Evolutionary conservation across 2,888 invertebrate genomes (phyloP), one percentile per base, ranked within the genome.

Genomic region (Synanthedon formicaeformis): DNA sequence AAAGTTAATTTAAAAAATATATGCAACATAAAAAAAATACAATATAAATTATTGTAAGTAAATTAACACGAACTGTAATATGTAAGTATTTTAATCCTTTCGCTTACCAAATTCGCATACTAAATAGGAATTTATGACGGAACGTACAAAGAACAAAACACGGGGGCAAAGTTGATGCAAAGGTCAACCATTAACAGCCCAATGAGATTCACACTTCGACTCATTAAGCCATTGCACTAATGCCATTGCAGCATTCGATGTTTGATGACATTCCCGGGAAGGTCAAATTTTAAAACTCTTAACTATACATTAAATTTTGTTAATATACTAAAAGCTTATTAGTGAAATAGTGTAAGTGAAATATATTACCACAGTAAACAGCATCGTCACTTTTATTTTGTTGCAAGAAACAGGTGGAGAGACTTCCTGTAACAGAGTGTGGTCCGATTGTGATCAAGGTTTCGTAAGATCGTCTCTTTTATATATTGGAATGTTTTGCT

Each of bases 381-480:
- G 71, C 84, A 85, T 84, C 63, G 73, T 78, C n/a, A 40, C 40
- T 12, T 18, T 49, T 13, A 34, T 50, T 45, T 40, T 34, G 48
- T 10, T 12, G 12, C 69, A 76, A 75, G 66, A 66, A 69, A 73
- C 80, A 71, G 74, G 71, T 76, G 74, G 23, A 34, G 34, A 34
- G 34, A 84, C 76, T 84, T 85, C 84, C 86, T 84, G 85, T 73
- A n/a, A 76, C 80, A 71, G 73, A 71, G 69, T 75, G 73, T 75
- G 67, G 74, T 77, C 73, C 74, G 84, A 85, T 77, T 86, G 85
- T 81, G 86, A 66, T 76, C 75, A 79, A 78, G 80, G 78, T 86
- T 81, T 82, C 76, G 83, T 75, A 84, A 84, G 78, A 77, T 79
- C 34, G 34, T 12, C 71, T 75, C 79, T 73, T 78, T 52, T 86